phyloP scores from a whole-genome alignment of 92 coral and sea anemone genomes.

The Umimayanthus kanabou region DNA sequence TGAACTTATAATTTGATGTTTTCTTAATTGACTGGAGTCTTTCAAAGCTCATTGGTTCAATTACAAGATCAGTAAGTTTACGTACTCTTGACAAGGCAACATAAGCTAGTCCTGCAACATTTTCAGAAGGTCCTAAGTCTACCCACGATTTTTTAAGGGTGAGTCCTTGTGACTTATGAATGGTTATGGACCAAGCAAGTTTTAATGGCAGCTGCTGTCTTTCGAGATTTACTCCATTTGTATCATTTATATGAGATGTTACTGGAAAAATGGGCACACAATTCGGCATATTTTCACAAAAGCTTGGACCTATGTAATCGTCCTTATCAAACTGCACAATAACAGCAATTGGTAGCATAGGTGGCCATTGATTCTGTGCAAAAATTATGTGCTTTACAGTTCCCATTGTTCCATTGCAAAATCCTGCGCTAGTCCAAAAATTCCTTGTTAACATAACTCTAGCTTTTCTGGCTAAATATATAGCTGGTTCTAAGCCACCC shows the following conservation, averaged over 20 bases:
- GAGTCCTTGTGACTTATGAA: constrained; percentile 60
- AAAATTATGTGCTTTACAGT: constrained; percentile 44
- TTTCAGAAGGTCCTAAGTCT: constrained; percentile 50
- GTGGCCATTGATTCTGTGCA: constrained; percentile 48
- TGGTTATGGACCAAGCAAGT: constrained; percentile 62
- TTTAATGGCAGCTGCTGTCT: constrained; percentile 51
- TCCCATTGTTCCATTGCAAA: constrained; percentile 68
- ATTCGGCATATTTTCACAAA: constrained; percentile 43
- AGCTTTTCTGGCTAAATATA: constrained; percentile 46
- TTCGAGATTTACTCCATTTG: constrained; percentile 14
- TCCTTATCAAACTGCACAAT: constrained; percentile 59
- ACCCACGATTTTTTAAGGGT: constrained; percentile 51
- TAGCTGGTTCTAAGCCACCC: constrained; percentile 58
- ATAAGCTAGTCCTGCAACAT: constrained; percentile 54
- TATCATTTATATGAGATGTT: constrained; percentile 37
- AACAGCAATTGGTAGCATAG: constrained; percentile 54
- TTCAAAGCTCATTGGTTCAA: constrained; percentile 39
- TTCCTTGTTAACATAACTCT: constrained; percentile 62
- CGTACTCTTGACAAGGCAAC: constrained; percentile 57
- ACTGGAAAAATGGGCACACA: constrained; percentile 45
- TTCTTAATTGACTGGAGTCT: constrained; percentile 55
- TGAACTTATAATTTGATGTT: constrained; percentile 50
- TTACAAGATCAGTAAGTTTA: constrained; percentile 41
- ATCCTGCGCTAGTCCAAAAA: constrained; percentile 56
- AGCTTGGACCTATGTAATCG: constrained; percentile 49